Conservation (phyloP, 2,888 invertebrate genomes). For the Drosophila mercatorum region DNA sequence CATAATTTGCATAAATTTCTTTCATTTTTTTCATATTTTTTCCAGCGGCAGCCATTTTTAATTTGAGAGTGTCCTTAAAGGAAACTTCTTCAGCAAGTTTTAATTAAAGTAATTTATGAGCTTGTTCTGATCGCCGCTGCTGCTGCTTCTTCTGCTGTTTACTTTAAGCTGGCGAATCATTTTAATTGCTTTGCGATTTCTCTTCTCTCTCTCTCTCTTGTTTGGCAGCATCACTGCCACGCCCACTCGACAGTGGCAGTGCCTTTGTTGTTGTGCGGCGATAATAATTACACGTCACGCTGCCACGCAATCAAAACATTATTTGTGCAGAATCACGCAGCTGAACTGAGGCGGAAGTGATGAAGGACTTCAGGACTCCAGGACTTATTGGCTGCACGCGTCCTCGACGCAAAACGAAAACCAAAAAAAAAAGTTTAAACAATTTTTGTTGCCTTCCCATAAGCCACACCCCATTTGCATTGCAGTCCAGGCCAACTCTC, state of each 20-base stretch:
- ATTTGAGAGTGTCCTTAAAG: conserved; percentile 70
- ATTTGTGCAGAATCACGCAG: conserved; percentile 83
- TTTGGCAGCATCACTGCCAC: conserved; percentile 54
- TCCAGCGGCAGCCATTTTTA: conserved; percentile 62
- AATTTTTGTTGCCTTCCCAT: conserved; percentile 44
- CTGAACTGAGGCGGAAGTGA: conserved; percentile 83
- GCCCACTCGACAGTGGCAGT: conserved; percentile 26
- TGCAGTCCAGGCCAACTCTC: conserved; percentile 22
- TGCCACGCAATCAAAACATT: conserved; percentile 83
- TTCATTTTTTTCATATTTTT: conserved; percentile 38
- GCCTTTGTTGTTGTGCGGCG: conserved; percentile 57
- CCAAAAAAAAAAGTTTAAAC: conserved; percentile 62
- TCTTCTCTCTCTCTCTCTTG: not conserved
- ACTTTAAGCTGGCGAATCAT: conserved; percentile 61
- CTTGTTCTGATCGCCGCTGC: conserved; percentile 19
- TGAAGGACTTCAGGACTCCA: conserved; percentile 70
- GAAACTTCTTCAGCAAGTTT: conserved; percentile 49
- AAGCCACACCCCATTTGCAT: conserved; percentile 66
- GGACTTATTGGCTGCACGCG: conserved; percentile 83
- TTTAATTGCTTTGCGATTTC: conserved; percentile 72
- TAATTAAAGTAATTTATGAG: conserved; percentile 63
- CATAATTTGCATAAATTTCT: conserved; percentile 68
- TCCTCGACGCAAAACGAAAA: conserved; percentile 26
- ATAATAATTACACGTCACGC: conserved; percentile 83
- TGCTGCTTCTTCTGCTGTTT: conserved; percentile 5